Evolutionary conservation across 53 echinoderm and acorn worm species (phyloP), one percentile per base, ranked within the genome.

Genomic region (Temnopleurus reevesii): DNA sequence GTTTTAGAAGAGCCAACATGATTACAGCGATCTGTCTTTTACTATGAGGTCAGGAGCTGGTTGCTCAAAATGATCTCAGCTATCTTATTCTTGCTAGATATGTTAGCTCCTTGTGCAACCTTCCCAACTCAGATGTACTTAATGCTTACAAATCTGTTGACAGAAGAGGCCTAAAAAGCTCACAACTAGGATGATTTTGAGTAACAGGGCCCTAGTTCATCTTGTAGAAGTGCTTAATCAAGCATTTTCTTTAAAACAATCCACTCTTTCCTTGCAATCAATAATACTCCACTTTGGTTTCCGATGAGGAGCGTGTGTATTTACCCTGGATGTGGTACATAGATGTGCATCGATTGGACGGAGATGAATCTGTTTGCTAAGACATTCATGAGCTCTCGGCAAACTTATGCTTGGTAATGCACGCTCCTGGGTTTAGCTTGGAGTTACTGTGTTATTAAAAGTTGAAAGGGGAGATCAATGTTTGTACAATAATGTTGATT

Each of bases 221-320:
- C 63, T 71, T 71, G 21, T 71, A 41, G 71, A 71, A 71, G 71
- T 41, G 21, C 71, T 71, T 63, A 26, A 28, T 63, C 15, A 33
- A 41, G 71, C 21, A 41, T 71, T 8, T 51, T 47, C 31, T 28
- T 64, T n/a, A n/a, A n/a, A 21, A 23, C 41, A 41, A 6, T n/a
- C 71, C 41, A 15, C 0, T 71, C 71, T 71, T 71, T 71, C 71
- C 71, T 7, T 0, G 71, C 36, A 71, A 71, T 36, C 21, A 19
- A n/a, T 41, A 71, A 41, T 63, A 41, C 38, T 23, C 21, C 23
- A 71, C n/a, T 71, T 41, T 19, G 15, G 63, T 63, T 63, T 63
- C 18, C 4, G 33, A 71, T 23, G 8, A 6, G 25, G 34, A 63
- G 63, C 12, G 10, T 17, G 63, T 63, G 17, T 63, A 63, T 63